Base-by-base conservation (phyloP, 2,113 vertebrate species). In the Dicerorhinus sumatrensis region DNA sequence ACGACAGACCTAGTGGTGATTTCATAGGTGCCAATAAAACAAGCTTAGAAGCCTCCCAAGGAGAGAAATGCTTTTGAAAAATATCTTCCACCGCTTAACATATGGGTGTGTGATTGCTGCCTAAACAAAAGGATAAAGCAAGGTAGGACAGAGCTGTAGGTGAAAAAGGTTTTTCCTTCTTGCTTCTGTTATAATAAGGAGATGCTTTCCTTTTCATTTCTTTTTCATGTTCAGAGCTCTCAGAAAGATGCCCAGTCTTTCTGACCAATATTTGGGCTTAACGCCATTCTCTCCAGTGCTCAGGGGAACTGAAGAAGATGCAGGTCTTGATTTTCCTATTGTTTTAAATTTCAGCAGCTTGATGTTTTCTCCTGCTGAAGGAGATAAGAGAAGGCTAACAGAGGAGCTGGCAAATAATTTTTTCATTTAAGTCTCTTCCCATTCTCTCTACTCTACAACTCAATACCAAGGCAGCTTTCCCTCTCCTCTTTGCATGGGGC, bases 11-110 rank as follows among this genome's bases (percentile, higher is more conserved):
- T 98, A 98, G 96, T 65, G 97, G 98, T 98, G 98, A 98, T 98
- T 98, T 98, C 98, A 97, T n/a, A 98, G 96, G 95, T 98, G 98
- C 98, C 98, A 98, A 96, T 93, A 98, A 98, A 99, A 97, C 97
- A 98, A 98, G 97, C 97, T 91, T 97, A 0, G 21, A 92, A 94
- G 91, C 96, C 82, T 98, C 96, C 97, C 98, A 94, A 97, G 94
- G 98, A 98, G 97, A 98, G 89, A 97, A 98, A 96, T 56, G 81
- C 63, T 96, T 89, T 97, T 97, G 94, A 98, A 98, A 98, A 98
- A 95, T 97, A 76, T 11, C 1, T 97, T 98, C 96, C 89, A 97
- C 69, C 51, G 85, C 87, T 97, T 89, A 97, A 96, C n/a, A 0
- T 85, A 63, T 20, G 87, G 91, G 76, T 81, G 94, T 95, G 62